Evolutionary conservation across 2,888 invertebrate species (phyloP).

Genomic region (Venusia cambrica): DNA sequence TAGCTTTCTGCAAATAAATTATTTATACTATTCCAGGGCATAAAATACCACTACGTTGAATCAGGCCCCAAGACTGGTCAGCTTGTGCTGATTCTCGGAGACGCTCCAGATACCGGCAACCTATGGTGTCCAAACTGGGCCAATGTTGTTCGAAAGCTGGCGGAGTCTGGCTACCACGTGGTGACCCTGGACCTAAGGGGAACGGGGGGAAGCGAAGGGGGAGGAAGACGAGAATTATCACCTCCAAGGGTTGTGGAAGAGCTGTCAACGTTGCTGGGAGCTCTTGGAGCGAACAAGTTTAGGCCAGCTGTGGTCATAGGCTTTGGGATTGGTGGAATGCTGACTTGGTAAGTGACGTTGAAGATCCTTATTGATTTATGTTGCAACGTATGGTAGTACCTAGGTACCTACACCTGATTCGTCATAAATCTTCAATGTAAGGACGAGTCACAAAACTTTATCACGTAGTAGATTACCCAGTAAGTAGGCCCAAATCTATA

Average conservation of each 20-base stretch:
- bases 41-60: conserved; percentile 74
- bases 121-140: conserved; percentile 64
- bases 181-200: conserved; percentile 69
- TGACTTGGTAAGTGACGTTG: conserved; percentile 60
- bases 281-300: conserved; percentile 56
- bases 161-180: conserved; percentile 57
- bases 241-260: conserved; percentile 67
- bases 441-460: no score
- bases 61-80: conserved; percentile 61
- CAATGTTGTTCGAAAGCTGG: conserved; percentile 49
- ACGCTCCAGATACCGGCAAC: conserved; percentile 62
- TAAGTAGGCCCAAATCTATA: no score
- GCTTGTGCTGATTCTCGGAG: conserved; percentile 60
- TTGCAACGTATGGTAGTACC: no score
- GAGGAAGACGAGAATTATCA: conserved; percentile 52
- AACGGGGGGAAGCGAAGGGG: conserved; percentile 67
- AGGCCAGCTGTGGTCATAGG: conserved; percentile 63
- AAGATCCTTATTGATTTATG: no score
- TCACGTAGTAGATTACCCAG: no score
- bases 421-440: no score
- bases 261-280: conserved; percentile 51
- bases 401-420: no score
- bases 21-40: conserved; percentile 49
- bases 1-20: no score
- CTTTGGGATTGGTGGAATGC: conserved; percentile 71